Evolutionary conservation across 2,797 vertebrate species (phyloP).

Genomic region (Chelon labrosus): DNA sequence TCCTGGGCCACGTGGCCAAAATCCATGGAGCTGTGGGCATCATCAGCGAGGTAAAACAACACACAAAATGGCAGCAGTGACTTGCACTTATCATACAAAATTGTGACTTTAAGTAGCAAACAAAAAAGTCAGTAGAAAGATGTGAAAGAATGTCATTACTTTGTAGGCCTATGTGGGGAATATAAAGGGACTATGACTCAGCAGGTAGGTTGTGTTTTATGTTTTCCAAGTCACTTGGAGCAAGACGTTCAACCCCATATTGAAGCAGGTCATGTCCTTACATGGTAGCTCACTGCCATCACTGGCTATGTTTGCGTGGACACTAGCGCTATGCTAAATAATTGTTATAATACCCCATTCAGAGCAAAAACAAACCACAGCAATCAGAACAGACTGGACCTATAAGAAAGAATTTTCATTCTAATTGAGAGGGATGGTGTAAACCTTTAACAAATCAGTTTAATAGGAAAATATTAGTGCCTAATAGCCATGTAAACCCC

Average conservation of each 20-base stretch:
- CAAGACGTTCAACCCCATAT: neutral
- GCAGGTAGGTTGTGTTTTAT: neutral
- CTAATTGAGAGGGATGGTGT: no score
- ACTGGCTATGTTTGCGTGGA: no score
- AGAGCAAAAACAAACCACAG: no score
- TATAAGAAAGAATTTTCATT: no score
- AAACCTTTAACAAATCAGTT: no score
- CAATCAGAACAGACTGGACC: no score
- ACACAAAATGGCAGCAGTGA: neutral
- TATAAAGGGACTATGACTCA: neutral
- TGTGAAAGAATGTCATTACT: neutral
- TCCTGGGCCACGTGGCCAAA: slow-evolving; percentile 90
- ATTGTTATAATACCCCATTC: no score
- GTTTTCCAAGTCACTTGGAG: neutral
- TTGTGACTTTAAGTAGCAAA: neutral
- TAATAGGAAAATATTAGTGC: no score
- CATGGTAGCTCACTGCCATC: neutral
- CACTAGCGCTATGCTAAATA: no score
- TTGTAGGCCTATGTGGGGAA: neutral
- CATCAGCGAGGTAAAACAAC: slow-evolving; percentile 88
- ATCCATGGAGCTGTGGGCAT: slow-evolving; percentile 92
- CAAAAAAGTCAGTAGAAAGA: neutral
- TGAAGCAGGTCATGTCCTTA: neutral
- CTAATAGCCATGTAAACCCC: no score
- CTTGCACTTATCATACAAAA: neutral